Evolutionary conservation across 2,797 vertebrate genomes (phyloP).

Genomic region (Notoglanidium macrostoma): DNA sequence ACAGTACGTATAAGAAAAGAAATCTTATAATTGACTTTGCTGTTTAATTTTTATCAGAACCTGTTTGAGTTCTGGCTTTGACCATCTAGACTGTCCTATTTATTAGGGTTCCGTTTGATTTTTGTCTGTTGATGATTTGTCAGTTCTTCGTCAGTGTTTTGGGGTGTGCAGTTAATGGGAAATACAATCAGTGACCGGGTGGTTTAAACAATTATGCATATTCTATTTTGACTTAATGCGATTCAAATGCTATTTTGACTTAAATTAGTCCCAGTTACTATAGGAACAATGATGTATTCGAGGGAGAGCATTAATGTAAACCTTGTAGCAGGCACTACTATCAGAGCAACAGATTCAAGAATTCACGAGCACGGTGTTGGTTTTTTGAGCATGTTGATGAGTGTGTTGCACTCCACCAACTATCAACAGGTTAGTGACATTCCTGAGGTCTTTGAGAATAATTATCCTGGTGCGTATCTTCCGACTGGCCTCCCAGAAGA

Average conservation of each 20-base stretch:
- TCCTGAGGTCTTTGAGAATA: conserved; percentile 84
- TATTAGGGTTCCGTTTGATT: neutral
- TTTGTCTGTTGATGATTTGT: neutral
- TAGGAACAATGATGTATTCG: neutral
- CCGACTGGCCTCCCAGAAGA: conserved; percentile 85
- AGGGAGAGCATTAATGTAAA: neutral
- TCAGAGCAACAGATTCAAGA: neutral
- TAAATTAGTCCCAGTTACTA: neutral
- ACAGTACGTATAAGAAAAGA: conserved; percentile 68
- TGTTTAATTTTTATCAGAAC: neutral
- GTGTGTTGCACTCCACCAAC: neutral
- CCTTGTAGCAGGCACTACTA: neutral
- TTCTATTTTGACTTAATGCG: no score
- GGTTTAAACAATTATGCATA: neutral
- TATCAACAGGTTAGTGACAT: conserved; percentile 74
- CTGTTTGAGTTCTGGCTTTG: neutral
- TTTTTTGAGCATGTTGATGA: neutral
- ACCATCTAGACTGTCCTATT: neutral
- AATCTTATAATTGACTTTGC: neutral
- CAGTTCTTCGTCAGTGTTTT: neutral
- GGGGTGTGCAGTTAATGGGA: neutral
- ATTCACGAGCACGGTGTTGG: no score
- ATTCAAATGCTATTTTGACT: neutral
- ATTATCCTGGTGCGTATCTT: conserved; percentile 87
- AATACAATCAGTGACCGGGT: neutral